Evolutionary conservation across 1,140 invertebrate genomes (phyloP).

Genomic region (Zaprionus capensis): DNA sequence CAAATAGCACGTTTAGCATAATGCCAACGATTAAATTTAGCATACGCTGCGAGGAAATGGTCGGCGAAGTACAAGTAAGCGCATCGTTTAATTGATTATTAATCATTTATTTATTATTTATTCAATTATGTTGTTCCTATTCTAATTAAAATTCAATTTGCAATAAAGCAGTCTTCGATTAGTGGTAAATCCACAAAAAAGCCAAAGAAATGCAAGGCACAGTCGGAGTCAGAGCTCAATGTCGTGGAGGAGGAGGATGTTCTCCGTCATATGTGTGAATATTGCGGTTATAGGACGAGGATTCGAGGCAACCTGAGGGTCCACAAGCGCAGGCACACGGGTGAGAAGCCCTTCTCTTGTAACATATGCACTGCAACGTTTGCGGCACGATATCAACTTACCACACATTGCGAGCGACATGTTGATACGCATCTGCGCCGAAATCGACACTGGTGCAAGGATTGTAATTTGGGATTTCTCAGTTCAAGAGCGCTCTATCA

Average conservation of each 20-base stretch:
- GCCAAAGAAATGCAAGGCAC: not conserved
- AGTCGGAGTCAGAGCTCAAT: not conserved
- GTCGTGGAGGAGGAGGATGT: slow-evolving; percentile 11
- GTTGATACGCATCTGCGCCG: slow-evolving; percentile 44
- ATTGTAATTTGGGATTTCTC: slow-evolving; percentile 64
- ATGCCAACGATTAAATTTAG: slow-evolving; percentile 75
- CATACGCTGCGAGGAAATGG: slow-evolving; percentile 52
- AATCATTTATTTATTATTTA: not conserved
- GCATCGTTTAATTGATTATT: not conserved
- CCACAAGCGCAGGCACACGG: slow-evolving; percentile 91
- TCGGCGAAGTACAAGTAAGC: slow-evolving; percentile 29
- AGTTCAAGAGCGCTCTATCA: slow-evolving; percentile 85
- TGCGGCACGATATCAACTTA: slow-evolving; percentile 85
- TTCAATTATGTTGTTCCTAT: not conserved
- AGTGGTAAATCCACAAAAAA: not conserved
- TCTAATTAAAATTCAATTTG: not conserved
- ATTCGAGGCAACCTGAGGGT: slow-evolving; percentile 59
- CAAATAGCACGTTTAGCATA: slow-evolving; percentile 62
- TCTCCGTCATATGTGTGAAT: slow-evolving; percentile 67
- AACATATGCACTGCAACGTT: slow-evolving; percentile 88
- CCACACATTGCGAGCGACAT: slow-evolving; percentile 52
- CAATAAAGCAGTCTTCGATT: not conserved
- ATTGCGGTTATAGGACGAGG: slow-evolving; percentile 62
- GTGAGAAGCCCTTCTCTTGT: slow-evolving; percentile 89
- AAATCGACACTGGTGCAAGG: slow-evolving; percentile 42